These are phyloP conservation scores for Trinorchestia longiramus DNA, from an alignment of 1,140 invertebrate species.

Conservation along the genomic window DNA sequence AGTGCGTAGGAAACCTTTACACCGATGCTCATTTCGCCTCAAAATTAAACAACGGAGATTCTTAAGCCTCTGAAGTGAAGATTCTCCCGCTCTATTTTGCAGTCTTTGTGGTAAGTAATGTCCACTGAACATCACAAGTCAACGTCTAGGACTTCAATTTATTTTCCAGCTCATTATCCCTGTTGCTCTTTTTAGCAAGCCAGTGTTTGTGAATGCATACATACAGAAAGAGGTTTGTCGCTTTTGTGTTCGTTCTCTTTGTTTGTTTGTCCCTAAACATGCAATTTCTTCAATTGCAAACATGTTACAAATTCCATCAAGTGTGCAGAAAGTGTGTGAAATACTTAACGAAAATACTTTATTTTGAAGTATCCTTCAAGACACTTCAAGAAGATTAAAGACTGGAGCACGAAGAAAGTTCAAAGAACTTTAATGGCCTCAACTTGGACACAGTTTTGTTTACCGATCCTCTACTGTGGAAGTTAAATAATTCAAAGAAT, in stretches of 20 bases:
- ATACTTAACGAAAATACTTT: too few species aligned
- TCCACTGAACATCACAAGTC: not conserved
- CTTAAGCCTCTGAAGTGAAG: too few species aligned
- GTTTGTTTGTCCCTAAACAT: not conserved
- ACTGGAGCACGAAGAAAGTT: not conserved
- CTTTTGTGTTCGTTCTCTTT: not conserved
- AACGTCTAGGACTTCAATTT: not conserved
- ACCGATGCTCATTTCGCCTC: too few species aligned
- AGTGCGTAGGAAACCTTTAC: too few species aligned
- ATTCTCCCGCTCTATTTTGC: too few species aligned
- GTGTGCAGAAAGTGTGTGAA: not conserved
- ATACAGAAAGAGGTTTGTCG: not conserved
- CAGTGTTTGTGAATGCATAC: not conserved
- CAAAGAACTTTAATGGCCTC: not conserved
- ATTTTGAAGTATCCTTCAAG: too few species aligned
- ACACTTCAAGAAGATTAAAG: not conserved
- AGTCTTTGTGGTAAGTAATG: too few species aligned
- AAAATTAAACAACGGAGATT: too few species aligned
- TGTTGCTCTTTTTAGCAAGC: not conserved
- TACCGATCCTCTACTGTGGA: not conserved
- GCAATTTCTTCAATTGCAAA: not conserved
- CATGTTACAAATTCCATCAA: not conserved
- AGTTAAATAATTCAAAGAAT: not conserved
- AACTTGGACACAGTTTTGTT: not conserved
- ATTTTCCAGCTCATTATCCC: not conserved